Evolutionary conservation across 2,888 invertebrate genomes (phyloP).

Genomic region (Idaea dimidiata): DNA sequence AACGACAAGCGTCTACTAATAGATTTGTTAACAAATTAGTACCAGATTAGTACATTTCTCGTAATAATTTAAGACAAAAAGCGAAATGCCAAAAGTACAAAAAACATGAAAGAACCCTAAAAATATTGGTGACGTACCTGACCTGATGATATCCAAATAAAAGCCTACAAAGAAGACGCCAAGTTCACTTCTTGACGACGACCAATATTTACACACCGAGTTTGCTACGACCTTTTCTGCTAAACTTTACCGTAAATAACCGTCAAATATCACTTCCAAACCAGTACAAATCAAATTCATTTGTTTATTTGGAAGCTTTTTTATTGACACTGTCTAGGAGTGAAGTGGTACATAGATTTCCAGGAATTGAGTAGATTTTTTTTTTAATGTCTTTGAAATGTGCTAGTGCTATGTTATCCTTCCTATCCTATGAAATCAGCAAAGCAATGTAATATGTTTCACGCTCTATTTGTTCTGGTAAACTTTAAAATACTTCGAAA

Average conservation of each 20-base stretch:
- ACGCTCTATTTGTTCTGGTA: too few species aligned
- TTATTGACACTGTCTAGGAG: not conserved
- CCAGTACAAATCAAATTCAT: not conserved
- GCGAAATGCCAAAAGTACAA: not conserved
- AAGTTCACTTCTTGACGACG: conserved; percentile 63
- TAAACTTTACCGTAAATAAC: conserved; percentile 43
- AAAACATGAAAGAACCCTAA: not conserved
- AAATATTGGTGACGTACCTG: conserved; percentile 36
- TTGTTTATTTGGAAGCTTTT: not conserved
- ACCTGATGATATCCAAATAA: conserved; percentile 57
- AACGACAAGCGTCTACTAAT: too few species aligned
- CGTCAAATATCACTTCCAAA: conserved; percentile 14
- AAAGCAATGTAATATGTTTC: too few species aligned
- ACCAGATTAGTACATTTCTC: too few species aligned
- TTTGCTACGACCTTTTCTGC: conserved; percentile 54
- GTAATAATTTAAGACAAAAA: not conserved
- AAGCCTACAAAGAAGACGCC: conserved; percentile 39
- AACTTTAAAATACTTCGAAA: too few species aligned
- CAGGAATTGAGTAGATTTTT: not conserved
- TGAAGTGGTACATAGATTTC: not conserved
- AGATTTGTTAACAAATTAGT: too few species aligned
- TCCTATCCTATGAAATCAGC: too few species aligned
- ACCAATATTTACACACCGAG: conserved; percentile 59
- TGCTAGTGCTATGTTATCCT: too few species aligned
- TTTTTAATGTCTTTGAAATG: not conserved